Base-by-base conservation (phyloP, 2,888 invertebrate species). In the Strigamia crassipes region DNA sequence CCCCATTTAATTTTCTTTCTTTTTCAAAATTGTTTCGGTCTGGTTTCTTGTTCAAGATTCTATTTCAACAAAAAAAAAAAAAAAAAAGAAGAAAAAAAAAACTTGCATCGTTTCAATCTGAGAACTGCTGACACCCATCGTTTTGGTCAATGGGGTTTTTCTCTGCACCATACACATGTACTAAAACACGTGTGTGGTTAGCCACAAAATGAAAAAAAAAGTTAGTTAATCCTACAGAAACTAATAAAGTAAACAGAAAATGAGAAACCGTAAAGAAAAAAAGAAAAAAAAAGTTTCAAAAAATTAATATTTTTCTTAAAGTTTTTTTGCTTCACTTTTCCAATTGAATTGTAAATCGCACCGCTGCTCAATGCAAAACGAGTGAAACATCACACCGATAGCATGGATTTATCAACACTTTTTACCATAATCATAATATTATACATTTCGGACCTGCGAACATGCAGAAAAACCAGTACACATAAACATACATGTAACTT, bases 101-200 rank as follows among this genome's bases (percentile, higher is more conserved):
- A 61, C 21, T 61, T 61, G 61, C 61, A 61, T 61, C 61, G 61
- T 61, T 61, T 61, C 61, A 61, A 61, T 61, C 23, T 61, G 10
- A 61, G 21, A 18, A 61, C 61, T 61, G 61, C 61, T 61, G 61
- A 61, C 61, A 18, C 61, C 61, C 61, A 61, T 61, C 61, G 23
- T 23, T 38, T 61, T 61, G 61, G n/a, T 61, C 61, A 61, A 61
- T 61, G 21, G 18, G 61, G 21, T 61, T 61, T 61, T 61, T 61
- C 61, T 12, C 61, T 61, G 61, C 61, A 61, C 61, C 61, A 61
- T 18, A 51, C 23, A 61, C 23, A 23, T 61, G 61, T 61, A 61
- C 61, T 61, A 23, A 61, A 61, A 21, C 23, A 61, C 21, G 18
- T 27, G 21, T 61, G 21, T 18, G 21, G 9, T 61, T 21, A 23